phyloP scores from a whole-genome alignment of 1,140 invertebrate genomes.

The Calephelis nemesis region DNA sequence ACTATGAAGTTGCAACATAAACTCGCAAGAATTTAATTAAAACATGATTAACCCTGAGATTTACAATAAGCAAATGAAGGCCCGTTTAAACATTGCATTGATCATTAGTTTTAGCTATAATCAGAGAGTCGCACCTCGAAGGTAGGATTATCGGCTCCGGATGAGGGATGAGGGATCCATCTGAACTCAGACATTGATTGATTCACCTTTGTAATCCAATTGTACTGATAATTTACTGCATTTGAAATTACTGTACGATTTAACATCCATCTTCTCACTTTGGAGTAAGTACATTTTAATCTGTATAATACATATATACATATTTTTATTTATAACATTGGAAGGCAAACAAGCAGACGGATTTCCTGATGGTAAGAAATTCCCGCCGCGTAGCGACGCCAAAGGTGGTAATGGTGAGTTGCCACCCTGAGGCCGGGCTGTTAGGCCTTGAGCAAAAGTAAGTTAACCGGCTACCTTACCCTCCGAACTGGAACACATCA shows the following conservation, averaged over 20 bases:
- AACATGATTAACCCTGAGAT: too few species aligned
- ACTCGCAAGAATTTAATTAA: too few species aligned
- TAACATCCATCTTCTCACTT: not conserved
- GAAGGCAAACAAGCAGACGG: too few species aligned
- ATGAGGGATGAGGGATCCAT: constrained; percentile 38
- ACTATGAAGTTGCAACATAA: too few species aligned
- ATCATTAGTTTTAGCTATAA: constrained; percentile 7
- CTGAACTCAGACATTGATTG: constrained; percentile 46
- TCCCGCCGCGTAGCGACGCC: too few species aligned
- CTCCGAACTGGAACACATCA: too few species aligned
- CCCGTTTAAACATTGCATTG: not conserved
- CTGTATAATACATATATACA: not conserved
- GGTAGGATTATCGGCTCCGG: constrained; percentile 15
- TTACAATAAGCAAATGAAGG: not conserved
- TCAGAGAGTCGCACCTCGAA: constrained; percentile 5
- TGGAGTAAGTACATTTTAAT: not conserved
- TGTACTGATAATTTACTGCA: constrained; percentile 14
- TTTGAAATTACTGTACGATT: constrained; percentile 11
- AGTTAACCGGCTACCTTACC: too few species aligned
- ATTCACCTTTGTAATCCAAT: constrained; percentile 39
- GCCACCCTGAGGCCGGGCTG: too few species aligned
- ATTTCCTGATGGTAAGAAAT: too few species aligned
- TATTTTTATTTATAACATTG: too few species aligned
- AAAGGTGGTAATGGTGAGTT: too few species aligned
- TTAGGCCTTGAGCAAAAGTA: too few species aligned